Conservation (phyloP, 2,888 invertebrate genomes). For the Campoletis raptor region DNA sequence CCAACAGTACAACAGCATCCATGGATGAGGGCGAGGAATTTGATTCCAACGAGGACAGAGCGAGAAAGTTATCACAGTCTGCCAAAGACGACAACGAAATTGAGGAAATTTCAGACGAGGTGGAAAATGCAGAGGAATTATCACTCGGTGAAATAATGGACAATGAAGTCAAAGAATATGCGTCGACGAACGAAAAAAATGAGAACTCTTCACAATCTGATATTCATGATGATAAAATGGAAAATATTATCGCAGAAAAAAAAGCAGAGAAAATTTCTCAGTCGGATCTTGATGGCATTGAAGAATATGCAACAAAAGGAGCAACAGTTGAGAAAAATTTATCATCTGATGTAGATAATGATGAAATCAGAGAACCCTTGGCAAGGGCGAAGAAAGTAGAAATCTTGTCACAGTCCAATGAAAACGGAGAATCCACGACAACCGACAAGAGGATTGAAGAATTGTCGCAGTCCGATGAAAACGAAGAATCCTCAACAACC, state of each 20-base stretch:
- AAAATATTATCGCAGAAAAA: not conserved
- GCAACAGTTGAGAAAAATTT: not conserved
- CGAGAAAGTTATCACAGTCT: not conserved
- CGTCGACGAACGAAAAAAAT: not conserved
- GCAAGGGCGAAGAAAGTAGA: not conserved
- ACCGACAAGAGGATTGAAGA: not conserved
- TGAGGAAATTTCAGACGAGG: not conserved
- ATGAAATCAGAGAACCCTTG: not conserved
- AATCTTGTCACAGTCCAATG: not conserved
- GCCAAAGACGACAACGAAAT: too few species aligned
- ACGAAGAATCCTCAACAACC: not conserved
- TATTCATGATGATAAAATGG: not conserved
- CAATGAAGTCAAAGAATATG: not conserved
- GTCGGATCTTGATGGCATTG: not conserved
- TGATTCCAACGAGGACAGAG: not conserved
- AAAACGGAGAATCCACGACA: not conserved
- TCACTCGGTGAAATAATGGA: not conserved
- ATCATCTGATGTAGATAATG: not conserved
- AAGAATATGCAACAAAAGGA: not conserved
- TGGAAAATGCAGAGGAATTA: not conserved
- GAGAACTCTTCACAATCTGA: not conserved
- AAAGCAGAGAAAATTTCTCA: not conserved
- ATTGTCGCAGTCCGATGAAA: not conserved
- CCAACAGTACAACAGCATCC: not conserved
- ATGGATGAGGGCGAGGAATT: not conserved